Evolutionary conservation across 2,888 invertebrate genomes (phyloP), one percentile per base, ranked within the genome.

Genomic region (Cryptophagus acutangulus): DNA sequence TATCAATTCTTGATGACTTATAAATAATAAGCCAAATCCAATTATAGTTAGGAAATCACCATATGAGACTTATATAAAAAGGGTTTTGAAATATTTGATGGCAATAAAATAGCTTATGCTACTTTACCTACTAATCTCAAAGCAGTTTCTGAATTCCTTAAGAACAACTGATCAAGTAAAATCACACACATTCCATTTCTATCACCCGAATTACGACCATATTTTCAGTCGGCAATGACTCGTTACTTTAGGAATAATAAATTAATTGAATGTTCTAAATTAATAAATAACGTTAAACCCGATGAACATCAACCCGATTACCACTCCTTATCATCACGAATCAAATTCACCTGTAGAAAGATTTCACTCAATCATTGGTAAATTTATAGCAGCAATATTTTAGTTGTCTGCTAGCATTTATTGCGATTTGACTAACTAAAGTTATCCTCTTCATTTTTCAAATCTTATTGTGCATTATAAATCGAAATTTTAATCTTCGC

Each of bases 331-430:
- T 15, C 48, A 17, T 38, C 37, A 42, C 12, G 50, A 50, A 42
- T 40, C 41, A 13, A 48, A 46, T 35, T 46, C 48, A 12, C 45
- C 18, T 33, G 40, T 45, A 13, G 49, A 52, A 44, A 18, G 49
- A 20, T 42, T 51, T 12, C 48, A 46, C 36, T 54, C 49, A 10
- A 53, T 46, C 2, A n/a, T n/a, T n/a, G n/a, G n/a, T n/a, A n/a
- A n/a, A n/a, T n/a, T n/a, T n/a, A n/a, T n/a, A n/a, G n/a, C n/a
- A n/a, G n/a, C n/a, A n/a, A n/a, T n/a, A n/a, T n/a, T n/a, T n/a
- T n/a, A n/a, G n/a, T n/a, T n/a, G n/a, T n/a, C n/a, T n/a, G n/a
- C n/a, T n/a, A n/a, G n/a, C n/a, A n/a, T n/a, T n/a, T n/a, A n/a
- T n/a, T n/a, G n/a, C n/a, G n/a, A n/a, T n/a, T n/a, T n/a, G n/a